phyloP scores from a whole-genome alignment of 1,140 invertebrate species.

The Pseudomyrmex gracilis region DNA sequence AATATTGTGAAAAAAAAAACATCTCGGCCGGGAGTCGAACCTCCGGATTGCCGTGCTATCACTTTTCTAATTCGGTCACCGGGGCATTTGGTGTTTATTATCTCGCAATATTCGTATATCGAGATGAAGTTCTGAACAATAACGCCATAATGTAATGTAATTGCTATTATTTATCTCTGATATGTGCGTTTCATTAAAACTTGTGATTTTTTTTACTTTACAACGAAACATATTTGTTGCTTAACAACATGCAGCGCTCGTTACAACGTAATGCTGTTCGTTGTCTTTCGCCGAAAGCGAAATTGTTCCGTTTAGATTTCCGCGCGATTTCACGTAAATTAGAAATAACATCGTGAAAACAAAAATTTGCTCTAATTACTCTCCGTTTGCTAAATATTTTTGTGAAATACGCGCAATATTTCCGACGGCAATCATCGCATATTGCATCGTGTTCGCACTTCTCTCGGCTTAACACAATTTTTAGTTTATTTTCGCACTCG shows the following conservation, averaged over 20 bases:
- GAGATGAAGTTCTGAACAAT: too few species aligned
- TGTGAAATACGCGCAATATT: background rate
- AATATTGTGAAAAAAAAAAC: too few species aligned
- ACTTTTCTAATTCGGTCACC: too few species aligned
- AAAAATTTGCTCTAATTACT: constrained; percentile 4
- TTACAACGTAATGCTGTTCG: background rate
- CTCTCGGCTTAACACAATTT: background rate
- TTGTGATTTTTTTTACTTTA: background rate
- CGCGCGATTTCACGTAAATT: background rate
- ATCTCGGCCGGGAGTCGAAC: too few species aligned
- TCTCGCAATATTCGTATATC: too few species aligned
- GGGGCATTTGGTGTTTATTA: too few species aligned
- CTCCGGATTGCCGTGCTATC: too few species aligned
- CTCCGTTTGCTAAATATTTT: background rate
- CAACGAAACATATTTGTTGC: background rate
- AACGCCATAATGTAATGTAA: background rate
- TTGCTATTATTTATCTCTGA: too few species aligned
- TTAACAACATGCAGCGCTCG: background rate
- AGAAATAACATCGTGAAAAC: background rate
- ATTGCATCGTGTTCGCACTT: background rate
- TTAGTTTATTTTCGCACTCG: background rate
- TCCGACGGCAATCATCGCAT: background rate
- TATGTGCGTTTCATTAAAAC: too few species aligned
- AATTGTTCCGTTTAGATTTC: background rate
- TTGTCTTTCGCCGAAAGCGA: background rate